Base-by-base conservation (phyloP, 2,888 invertebrate genomes). In the Eulithis prunata region DNA sequence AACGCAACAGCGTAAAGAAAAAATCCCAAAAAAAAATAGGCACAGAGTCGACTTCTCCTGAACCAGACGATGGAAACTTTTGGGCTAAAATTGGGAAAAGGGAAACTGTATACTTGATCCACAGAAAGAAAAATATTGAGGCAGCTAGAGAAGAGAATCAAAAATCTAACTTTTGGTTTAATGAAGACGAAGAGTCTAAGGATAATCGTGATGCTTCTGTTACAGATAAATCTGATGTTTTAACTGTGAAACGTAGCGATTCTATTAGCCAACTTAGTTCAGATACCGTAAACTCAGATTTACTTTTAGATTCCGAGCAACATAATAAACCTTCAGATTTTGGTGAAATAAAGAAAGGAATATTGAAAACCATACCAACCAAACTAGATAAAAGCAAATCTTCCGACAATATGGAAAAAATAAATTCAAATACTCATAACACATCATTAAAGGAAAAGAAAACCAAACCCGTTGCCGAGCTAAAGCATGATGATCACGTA, bases 71-170 rank as follows among this genome's bases (percentile, higher is more conserved):
- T 69, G 91, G 90, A 11, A 95, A 95, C 79, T 95, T 95, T 86
- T 95, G 95, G 95, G 93, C 94, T 36, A 93, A 93, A 85, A 95
- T 95, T 69, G 95, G 94, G 4, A 94, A 94, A 72, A 87, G 95
- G 67, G 95, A 95, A 85, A 95, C 95, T n/a, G 85, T 95, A 51
- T 94, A 95, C 77, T 92, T 94, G 79, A 85, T 86, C 60, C 93
- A 94, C 75, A 91, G 95, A 68, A 94, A 94, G 77, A 90, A 94
- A 82, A 82, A 88, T 53, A 74, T 94, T 53, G 83, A 88, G 38
- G 94, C 94, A 68, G 80, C 79, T 12, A 89, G 83, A 74, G 87
- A 91, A 75, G 84, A 88, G 70, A 76, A 81, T 45, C 85, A 86
- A 75, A 83, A 86, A 57, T 85, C 86, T 11, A 68, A 89, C 54